Percentiles rank a stretch among this genome's conserved stretches.
Conservation (phyloP, 2,888 invertebrate genomes). For the Acanthopleura granulata region DNA sequence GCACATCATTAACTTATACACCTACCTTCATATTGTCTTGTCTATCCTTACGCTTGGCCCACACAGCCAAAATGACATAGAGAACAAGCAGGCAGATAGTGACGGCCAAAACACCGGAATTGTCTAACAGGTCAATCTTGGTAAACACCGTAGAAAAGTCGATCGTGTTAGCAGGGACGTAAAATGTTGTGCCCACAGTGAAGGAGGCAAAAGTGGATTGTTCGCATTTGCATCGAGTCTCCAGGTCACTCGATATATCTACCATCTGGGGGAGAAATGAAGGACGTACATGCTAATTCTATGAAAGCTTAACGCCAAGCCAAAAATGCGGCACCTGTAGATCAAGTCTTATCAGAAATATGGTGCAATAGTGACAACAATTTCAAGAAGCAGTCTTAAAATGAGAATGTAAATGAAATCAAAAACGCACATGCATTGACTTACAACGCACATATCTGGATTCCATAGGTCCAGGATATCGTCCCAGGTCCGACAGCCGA, state of each 20-base stretch:
- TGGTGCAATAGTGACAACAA: too few relatives aligned
- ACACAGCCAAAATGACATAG: conserved; percentile 54
- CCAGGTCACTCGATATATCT: background rate
- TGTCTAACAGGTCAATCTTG: conserved; percentile 53
- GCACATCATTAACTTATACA: background rate
- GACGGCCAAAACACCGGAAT: conserved; percentile 65
- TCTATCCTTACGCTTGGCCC: conserved; percentile 64
- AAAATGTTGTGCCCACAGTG: conserved; percentile 52
- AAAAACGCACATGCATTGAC: background rate
- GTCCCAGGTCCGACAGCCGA: background rate
- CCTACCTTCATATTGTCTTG: conserved; percentile 52
- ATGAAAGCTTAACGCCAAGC: too few relatives aligned
- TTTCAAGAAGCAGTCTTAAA: too few relatives aligned
- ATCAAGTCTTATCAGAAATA: too few relatives aligned
- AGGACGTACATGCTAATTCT: too few relatives aligned
- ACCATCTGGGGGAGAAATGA: background rate
- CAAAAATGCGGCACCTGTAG: too few relatives aligned
- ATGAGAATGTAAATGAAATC: too few relatives aligned
- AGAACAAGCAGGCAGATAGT: conserved; percentile 56
- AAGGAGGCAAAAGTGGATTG: background rate
- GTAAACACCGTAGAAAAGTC: conserved; percentile 68
- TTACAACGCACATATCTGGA: background rate
- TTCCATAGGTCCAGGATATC: background rate
- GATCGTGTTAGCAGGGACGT: conserved; percentile 66
- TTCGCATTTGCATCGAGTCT: background rate